Evolutionary conservation across 2,113 vertebrate genomes (phyloP).

Genomic region (Uria aalge): DNA sequence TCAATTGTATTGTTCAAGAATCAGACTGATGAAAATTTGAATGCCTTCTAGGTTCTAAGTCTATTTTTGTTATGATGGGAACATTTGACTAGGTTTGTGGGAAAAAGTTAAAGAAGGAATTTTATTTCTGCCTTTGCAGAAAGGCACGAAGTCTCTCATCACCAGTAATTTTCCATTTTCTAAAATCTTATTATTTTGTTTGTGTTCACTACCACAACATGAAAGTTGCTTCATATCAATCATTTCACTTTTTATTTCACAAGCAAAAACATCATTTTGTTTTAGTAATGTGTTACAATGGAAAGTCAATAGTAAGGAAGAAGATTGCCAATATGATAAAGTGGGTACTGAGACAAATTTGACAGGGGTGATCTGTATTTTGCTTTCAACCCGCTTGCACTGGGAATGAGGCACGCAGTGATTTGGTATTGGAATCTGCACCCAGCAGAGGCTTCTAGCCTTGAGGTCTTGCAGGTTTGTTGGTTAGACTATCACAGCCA

Average conservation of each 20-base stretch:
- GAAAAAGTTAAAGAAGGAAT: not conserved
- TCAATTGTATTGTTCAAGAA: not conserved
- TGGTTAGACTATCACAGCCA: not conserved
- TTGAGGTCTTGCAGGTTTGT: not conserved
- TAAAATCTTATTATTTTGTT: not conserved
- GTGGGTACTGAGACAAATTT: not conserved
- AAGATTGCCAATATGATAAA: constrained; percentile 29
- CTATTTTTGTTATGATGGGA: not conserved
- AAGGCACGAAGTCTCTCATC: not conserved
- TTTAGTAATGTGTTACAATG: constrained; percentile 38
- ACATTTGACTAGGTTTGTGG: not conserved
- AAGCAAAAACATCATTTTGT: constrained; percentile 2
- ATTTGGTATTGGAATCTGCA: not conserved
- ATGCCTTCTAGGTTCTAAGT: not conserved
- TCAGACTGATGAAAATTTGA: not conserved
- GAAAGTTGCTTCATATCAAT: not conserved
- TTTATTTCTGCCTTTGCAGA: not conserved
- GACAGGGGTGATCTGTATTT: constrained; percentile 45
- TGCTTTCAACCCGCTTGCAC: not conserved
- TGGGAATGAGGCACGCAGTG: not conserved
- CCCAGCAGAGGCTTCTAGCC: not conserved
- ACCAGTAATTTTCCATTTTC: not conserved
- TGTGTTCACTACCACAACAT: not conserved
- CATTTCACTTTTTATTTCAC: constrained; percentile 17
- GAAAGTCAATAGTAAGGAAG: constrained; percentile 31